A percentile compares a stretch with the other conserved stretches of the same genome.
Conservation (phyloP, 2,113 vertebrate species). For the Channa maculata region DNA sequence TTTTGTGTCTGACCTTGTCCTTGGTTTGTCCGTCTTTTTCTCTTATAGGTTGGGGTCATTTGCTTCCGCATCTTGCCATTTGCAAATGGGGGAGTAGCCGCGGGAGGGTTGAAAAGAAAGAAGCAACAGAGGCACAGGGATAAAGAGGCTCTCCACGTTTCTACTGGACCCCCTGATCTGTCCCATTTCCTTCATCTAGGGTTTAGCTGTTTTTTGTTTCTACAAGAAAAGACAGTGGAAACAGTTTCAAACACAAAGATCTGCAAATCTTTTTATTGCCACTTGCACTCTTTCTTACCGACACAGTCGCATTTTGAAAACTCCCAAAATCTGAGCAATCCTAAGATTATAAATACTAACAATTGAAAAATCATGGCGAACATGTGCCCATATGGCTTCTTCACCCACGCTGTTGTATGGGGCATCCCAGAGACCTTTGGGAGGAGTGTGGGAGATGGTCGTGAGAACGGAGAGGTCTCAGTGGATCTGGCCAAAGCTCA, state of each 20-base stretch:
- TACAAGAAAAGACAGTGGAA: neutral
- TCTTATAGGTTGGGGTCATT: conserved; percentile 27
- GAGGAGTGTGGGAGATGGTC: conserved; percentile 35
- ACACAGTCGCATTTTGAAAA: too few relatives aligned
- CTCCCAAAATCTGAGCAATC: too few relatives aligned
- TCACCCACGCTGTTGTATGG: conserved; percentile 91
- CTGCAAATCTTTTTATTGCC: conserved; percentile 10
- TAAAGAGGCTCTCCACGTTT: conserved; percentile 30
- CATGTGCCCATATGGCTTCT: conserved; percentile 83
- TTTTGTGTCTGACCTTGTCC: neutral
- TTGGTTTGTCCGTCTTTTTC: conserved; percentile 17
- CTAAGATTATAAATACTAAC: too few relatives aligned
- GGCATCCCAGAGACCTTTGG: conserved; percentile 87
- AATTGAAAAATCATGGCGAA: conserved; percentile 75
- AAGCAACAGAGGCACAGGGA: conserved; percentile 1
- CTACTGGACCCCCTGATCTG: conserved; percentile 12
- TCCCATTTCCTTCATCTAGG: conserved; percentile 30
- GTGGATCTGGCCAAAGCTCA: conserved; percentile 90
- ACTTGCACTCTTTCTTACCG: neutral
- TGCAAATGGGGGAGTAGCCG: conserved; percentile 11
- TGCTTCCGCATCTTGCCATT: conserved; percentile 19
- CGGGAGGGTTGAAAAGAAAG: neutral
- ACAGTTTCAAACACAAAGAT: conserved; percentile 2
- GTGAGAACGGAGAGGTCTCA: conserved; percentile 51
- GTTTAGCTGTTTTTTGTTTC: neutral